Evolutionary conservation across 1,140 invertebrate species (phyloP), one percentile per base, ranked within the genome.

Genomic region (Arion vulgaris): DNA sequence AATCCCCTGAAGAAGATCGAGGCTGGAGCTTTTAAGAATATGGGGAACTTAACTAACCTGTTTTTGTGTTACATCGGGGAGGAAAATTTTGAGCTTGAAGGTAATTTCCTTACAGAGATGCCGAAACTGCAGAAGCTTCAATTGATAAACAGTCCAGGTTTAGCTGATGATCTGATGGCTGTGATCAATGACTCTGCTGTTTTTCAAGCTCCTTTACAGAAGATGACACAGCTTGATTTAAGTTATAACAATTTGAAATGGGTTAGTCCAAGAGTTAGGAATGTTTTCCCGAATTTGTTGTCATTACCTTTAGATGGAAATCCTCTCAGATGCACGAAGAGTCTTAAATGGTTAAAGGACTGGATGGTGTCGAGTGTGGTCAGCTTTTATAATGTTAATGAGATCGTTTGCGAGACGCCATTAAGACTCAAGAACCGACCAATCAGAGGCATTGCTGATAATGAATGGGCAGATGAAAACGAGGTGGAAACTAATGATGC

Each of bases 61-160:
- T 95, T 96, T 92, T 90, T 97, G 86, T 96, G 96, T 15, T 86
- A 87, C 39, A 83, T 87, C 0, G 62, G 81, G 15, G 38, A 82
- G 2, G 81, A 83, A 28, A 53, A 84, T 34, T 62, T 83, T 28
- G 76, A 86, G 62, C 57, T 89, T 28, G 82, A 92, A 62, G 94
- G 95, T 19, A 90, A 94, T 71, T 87, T 91, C 53, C 80, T 91
- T 0, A 15, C 73, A 49, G 83, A 85, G 69, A 89, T 90, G 83
- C 83, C 85, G 26, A 84, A 94, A 87, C 93, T 97, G 36, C 93
- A 95, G 86, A 94, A 93, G 81, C 93, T 97, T 41, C 95, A 96
- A 89, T 91, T 97, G 57, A 95, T 95, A 82, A 94, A 94, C 81
- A 97, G 96, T 88, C 94, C 95, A 0, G 93, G 93, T 15, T 91